Evolutionary conservation across 2,888 invertebrate species (phyloP), one percentile per base, ranked within the genome.

Genomic region (Drosophila emarginata): DNA sequence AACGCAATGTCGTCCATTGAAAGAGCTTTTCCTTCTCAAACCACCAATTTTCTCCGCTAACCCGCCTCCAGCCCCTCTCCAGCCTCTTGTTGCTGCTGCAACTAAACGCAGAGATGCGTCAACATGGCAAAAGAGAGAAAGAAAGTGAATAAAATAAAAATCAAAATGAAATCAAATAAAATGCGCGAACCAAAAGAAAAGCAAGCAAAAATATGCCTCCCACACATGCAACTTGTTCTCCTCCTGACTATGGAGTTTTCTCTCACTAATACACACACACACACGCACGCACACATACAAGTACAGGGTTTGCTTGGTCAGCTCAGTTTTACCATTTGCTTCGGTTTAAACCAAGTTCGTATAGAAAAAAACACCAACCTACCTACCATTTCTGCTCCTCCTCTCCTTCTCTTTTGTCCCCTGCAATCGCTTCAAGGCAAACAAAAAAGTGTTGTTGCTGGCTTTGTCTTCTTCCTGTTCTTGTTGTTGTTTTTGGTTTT

Each of bases 151-250:
- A 79, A 76, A 86, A 81, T 78, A 74, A 77, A 75, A 79, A 64
- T 71, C 75, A 87, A 83, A 75, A 79, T 65, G 74, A 76, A 87
- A 83, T 83, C 76, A 85, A 77, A 87, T 78, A 87, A 78, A 82
- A 85, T 78, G 77, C 76, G 81, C 68, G 76, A 67, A 67, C 68
- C 67, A 77, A 80, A 79, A 74, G 73, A 64, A 77, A 75, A 77
- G 75, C 74, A 84, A 76, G 78, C 9, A 77, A 79, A 80, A 75
- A 57, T 45, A 32, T 50, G 3, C 21, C 28, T 21, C 26, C 21
- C 32, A 1, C 12, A n/a, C 11, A 11, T 3, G 6, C 45, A 18
- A 12, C 37, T 39, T 36, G 40, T 40, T 23, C 36, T 26, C 28
- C 39, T 14, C 18, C 23, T 23, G 58, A 37, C 28, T 18, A 18